These are phyloP conservation scores for Litoditis marina DNA, from an alignment of 2,888 invertebrate species.

Conservation along the genomic window DNA sequence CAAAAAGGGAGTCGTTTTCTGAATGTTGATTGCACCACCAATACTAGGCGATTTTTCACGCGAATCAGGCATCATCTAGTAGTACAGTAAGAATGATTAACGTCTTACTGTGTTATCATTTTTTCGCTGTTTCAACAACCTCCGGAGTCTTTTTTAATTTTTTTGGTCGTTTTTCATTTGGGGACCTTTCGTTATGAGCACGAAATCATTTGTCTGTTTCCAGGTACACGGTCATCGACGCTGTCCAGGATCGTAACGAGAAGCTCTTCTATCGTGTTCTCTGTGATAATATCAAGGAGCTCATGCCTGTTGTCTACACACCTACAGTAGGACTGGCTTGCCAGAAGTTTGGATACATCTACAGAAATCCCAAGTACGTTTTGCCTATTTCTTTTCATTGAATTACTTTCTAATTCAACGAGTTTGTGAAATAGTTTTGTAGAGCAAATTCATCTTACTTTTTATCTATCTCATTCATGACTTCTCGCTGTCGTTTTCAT, in stretches of 20 bases:
- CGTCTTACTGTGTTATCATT: no score
- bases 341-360: conserved; percentile 87
- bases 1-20: no score
- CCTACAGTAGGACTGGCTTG: conserved; percentile 96
- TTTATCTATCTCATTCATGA: conserved; percentile 21
- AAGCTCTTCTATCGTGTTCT: conserved; percentile 88
- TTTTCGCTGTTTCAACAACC: no score
- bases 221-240: conserved; percentile 89
- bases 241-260: conserved; percentile 89
- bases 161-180: not conserved
- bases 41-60: no score
- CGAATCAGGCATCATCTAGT: no score
- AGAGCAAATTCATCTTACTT: no score
- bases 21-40: no score
- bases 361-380: conserved; percentile 74
- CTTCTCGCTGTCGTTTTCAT: no score
- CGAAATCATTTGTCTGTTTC: conserved; percentile 6
- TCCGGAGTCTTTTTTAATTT: not conserved
- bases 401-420: no score
- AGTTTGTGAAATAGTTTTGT: no score
- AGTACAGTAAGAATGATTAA: no score
- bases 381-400: not conserved
- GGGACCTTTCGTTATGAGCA: not conserved
- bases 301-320: conserved; percentile 98
- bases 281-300: conserved; percentile 79